Evolutionary conservation across 2,797 vertebrate genomes (phyloP), one percentile per base, ranked within the genome.

Genomic region (Allochrocebus solatus): DNA sequence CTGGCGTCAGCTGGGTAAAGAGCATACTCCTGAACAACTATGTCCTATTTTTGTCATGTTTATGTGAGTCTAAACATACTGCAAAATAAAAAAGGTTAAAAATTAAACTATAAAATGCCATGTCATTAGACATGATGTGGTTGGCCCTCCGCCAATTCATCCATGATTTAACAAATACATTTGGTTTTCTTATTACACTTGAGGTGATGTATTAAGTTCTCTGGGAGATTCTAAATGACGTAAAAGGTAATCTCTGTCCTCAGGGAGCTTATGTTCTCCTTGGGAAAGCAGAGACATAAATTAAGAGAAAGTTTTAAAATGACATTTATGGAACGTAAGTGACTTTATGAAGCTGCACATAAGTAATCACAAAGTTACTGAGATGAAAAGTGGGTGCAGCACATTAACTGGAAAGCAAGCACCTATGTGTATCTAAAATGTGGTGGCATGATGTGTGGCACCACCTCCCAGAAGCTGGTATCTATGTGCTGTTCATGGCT

Each of bases 11-110:
- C 17, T 48, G 39, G 3, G 24, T 48, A 24, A 85, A 55, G 39
- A 53, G 6, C 9, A 39, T 8, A 70, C 24, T 14, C 26, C 9
- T 30, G 36, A 64, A 59, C 59, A 33, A 61, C 55, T 30, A 22
- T 16, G 19, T 72, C 72, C n/a, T 61, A 41, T 74, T 41, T 93
- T 74, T 61, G 39, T 21, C 39, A 5, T 11, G 26, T 21, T 14
- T 46, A 22, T 2, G 39, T 2, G 21, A 59, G 7, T 50, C 59
- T 59, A 33, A 39, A 57, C 10, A 33, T 70, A 50, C 33, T 59
- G 28, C 74, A 79, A 61, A 95, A 30, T 74, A 33, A 88, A 78
- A 83, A 9, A 3, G 50, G 53, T 88, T 43, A 48, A 82, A 88
- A 91, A 59, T 59, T 30, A 74, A 74, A 81, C 82, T 59, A 30